phyloP scores from a whole-genome alignment of 2,113 vertebrate species.

The Arenaria interpres region DNA sequence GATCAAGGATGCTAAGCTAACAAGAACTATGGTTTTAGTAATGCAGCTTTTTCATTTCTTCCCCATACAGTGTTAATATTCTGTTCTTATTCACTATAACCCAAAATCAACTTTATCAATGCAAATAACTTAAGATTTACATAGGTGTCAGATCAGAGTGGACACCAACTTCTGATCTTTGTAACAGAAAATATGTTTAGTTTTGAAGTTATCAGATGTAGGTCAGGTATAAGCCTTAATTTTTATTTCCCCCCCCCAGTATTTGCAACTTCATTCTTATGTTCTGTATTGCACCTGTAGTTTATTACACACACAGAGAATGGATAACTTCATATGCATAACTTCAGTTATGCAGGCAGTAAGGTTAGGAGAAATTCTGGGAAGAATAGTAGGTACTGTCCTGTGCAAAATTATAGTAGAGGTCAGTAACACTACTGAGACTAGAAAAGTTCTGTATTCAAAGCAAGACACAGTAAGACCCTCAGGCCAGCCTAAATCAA shows the following conservation, averaged over 20 bases:
- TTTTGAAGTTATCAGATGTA: neutral
- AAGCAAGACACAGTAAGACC: neutral
- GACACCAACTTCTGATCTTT: neutral
- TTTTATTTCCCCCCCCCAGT: accelerated
- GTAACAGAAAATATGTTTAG: neutral
- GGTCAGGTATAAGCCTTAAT: neutral
- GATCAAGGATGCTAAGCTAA: neutral
- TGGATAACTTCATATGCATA: too few species aligned
- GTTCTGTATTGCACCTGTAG: neutral
- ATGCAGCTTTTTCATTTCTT: neutral
- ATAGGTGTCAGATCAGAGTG: neutral
- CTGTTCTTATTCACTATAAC: neutral
- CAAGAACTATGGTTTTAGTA: neutral
- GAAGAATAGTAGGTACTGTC: neutral
- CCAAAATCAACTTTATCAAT: neutral
- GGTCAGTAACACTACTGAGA: neutral
- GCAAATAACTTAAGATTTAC: neutral
- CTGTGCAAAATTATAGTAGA: neutral
- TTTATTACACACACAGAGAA: neutral
- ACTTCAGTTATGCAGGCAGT: neutral
- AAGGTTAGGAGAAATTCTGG: neutral
- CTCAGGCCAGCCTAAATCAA: neutral
- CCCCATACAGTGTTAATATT: neutral
- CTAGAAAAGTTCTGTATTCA: neutral
- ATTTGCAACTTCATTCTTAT: neutral